Percentiles rank a stretch among this genome's conserved stretches.
Evolutionary conservation across 2,797 vertebrate species (phyloP).

Genomic region (Sebastes kiyomatsui): DNA sequence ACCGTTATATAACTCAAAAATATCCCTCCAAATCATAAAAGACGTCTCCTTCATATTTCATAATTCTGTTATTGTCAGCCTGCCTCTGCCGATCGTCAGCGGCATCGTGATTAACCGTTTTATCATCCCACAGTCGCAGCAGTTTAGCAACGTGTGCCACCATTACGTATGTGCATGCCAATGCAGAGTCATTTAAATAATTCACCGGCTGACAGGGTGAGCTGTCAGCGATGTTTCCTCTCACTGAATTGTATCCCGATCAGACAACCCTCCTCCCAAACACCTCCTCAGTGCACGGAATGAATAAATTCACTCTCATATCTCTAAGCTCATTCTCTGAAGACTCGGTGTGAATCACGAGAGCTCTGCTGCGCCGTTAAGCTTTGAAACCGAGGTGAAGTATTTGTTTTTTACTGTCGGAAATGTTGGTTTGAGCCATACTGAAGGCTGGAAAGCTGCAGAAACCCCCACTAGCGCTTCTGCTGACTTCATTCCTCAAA

Average conservation of each 20-base stretch:
- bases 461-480: conserved; percentile 2
- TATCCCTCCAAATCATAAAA: conserved; percentile 25
- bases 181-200: conserved; percentile 63
- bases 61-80: conserved; percentile 4
- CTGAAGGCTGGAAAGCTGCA: conserved; percentile 8
- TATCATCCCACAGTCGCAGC: conserved; percentile 27
- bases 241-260: conserved; percentile 31
- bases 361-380: neutral
- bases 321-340: conserved; percentile 40
- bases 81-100: conserved; percentile 37
- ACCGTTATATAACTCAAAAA: conserved; percentile 39
- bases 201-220: conserved; percentile 60
- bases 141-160: conserved; percentile 21
- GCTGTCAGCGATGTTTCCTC: conserved; percentile 56
- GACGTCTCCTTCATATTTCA: conserved; percentile 37
- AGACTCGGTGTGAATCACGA: conserved; percentile 7
- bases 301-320: conserved; percentile 47
- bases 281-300: conserved; percentile 26
- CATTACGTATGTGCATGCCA: conserved; percentile 40
- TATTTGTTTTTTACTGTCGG: conserved; percentile 48
- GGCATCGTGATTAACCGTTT: conserved; percentile 34
- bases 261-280: conserved; percentile 34
- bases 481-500: conserved; percentile 55
- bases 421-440: conserved; percentile 23
- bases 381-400: conserved; percentile 21